Evolutionary conservation across 2,888 invertebrate species (phyloP), one percentile per base, ranked within the genome.

Genomic region (Caenorhabditis zanzibari): DNA sequence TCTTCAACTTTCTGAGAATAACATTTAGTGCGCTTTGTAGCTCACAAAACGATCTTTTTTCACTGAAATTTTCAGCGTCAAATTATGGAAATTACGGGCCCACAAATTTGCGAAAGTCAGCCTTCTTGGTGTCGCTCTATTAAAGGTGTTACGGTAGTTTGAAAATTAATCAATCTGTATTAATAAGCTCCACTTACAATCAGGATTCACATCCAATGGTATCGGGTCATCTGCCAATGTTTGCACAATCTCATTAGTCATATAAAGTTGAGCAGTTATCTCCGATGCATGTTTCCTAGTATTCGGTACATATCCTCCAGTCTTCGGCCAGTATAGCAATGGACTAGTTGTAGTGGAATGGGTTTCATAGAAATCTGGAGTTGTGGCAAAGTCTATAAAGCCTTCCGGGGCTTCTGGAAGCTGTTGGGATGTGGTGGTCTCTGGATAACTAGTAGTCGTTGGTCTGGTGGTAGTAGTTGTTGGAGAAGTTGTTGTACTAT

Each of bases 251-350:
- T 85, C 84, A 56, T 86, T 81, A 0, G 88, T 88, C 84, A 88
- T 84, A 56, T 88, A 88, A 1, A 88, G 69, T 38, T 88, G 83
- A 49, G 85, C 79, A 16, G 88, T 88, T 12, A 88, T 88, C 32
- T 88, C 88, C 0, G 85, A 84, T 2, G 88, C 88, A 26, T 88
- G 88, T 61, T 88, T 82, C 26, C 86, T 44, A 1, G 88, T 84
- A 47, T 88, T 88, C 3, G 88, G 88, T 16, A 88, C 81, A 61
- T 85, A 88, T 14, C 86, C 82, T 12, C 59, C 71, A 16, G 79
- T 83, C 47, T 84, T 82, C 2, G 85, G 85, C 87, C 87, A 88
- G 44, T 76, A 85, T 3, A 68, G 44, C 58, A 69, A 38, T 56
- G 56, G 47, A 22, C 47, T 63, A 26, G 66, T 75, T 1, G 80